Conservation (phyloP, 2,888 invertebrate genomes). For the Ormia ochracea region DNA sequence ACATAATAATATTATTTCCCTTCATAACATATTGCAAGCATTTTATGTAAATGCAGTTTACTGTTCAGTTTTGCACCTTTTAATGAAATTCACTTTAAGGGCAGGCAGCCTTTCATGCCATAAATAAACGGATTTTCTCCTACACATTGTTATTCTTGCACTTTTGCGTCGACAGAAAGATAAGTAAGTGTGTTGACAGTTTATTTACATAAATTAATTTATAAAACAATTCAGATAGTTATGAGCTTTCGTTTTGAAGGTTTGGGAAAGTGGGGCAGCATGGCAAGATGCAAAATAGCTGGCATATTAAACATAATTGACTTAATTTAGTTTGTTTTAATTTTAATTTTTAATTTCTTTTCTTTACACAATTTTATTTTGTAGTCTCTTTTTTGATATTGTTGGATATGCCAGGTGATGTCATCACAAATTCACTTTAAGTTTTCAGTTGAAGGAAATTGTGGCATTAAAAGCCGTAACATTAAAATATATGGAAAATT, state of each 20-base stretch:
- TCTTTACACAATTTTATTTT: too few species aligned
- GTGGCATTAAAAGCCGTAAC: too few species aligned
- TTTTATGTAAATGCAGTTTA: slow-evolving; percentile 1
- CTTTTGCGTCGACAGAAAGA: neutral
- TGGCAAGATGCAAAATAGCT: neutral
- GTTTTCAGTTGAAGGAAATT: too few species aligned
- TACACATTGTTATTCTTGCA: neutral
- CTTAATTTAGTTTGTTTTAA: too few species aligned
- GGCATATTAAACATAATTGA: too few species aligned
- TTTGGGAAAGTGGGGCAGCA: too few species aligned
- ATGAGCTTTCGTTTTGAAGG: too few species aligned
- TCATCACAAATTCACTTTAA: too few species aligned
- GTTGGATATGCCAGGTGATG: too few species aligned
- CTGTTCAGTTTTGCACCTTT: neutral
- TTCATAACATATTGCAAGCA: slow-evolving; percentile 2
- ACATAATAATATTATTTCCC: slow-evolving; percentile 27
- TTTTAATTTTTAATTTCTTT: too few species aligned
- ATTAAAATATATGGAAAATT: too few species aligned
- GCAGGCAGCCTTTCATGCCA: neutral
- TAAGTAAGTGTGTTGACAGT: neutral
- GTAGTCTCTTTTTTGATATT: too few species aligned
- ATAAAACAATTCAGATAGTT: neutral
- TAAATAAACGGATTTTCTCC: neutral
- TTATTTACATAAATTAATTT: neutral
- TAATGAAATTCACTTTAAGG: neutral